Conservation (phyloP, 2,113 vertebrate species). For the Uropsilus gracilis region DNA sequence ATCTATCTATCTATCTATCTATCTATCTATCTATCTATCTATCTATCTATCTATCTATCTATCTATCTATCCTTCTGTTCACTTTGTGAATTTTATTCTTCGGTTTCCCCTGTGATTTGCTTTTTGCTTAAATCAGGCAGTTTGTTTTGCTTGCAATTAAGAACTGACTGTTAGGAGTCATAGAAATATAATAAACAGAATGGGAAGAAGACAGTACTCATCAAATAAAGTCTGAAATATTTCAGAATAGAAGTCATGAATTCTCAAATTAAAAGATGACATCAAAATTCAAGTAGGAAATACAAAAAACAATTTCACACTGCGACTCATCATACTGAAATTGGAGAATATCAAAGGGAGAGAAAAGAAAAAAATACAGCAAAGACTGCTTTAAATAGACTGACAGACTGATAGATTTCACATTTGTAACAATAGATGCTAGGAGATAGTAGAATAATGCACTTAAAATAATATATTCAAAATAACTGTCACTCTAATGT, state of each 20-base stretch:
- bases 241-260: background rate
- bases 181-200: conserved; percentile 12
- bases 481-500: conserved; percentile 44
- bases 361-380: background rate
- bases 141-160: conserved; percentile 45
- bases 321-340: conserved; percentile 42
- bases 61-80: background rate
- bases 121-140: background rate
- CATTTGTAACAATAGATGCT: conserved; percentile 37
- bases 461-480: conserved; percentile 60
- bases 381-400: conserved; percentile 16
- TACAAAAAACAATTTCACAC: conserved; percentile 42
- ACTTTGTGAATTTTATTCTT: conserved; percentile 9
- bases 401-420: conserved; percentile 44
- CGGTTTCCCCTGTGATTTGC: background rate
- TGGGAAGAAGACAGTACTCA: background rate
- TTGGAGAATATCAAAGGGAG: conserved; percentile 3
- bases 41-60: no score
- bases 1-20: no score
- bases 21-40: no score
- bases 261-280: conserved; percentile 55
- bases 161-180: background rate
- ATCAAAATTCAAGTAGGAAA: conserved; percentile 25
- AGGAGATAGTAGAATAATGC: conserved; percentile 40
- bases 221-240: background rate